Conservation (phyloP, 2,888 invertebrate genomes). For the Criorhina ranunculi region DNA sequence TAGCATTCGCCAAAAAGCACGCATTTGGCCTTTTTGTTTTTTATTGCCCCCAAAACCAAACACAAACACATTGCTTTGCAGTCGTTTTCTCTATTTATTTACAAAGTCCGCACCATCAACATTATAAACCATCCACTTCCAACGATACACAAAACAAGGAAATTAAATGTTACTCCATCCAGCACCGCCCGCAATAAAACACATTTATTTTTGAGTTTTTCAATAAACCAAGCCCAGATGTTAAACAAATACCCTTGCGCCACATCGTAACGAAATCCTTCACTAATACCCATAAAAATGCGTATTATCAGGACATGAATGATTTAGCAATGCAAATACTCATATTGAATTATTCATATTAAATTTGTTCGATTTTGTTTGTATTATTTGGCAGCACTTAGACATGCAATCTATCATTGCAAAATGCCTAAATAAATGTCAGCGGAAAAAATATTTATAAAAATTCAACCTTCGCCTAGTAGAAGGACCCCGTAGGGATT, state of each 20-base stretch:
- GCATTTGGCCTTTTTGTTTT: not conserved
- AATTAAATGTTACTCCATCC: slow-evolving; percentile 19
- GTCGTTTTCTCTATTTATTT: slow-evolving; percentile 2
- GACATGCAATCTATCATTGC: slow-evolving; percentile 59
- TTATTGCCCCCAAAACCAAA: not conserved
- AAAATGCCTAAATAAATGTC: slow-evolving; percentile 58
- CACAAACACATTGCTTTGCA: not conserved
- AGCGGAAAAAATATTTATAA: slow-evolving; percentile 38
- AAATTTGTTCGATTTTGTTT: slow-evolving; percentile 47
- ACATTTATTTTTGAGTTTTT: slow-evolving; percentile 9
- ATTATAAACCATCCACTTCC: slow-evolving; percentile 18
- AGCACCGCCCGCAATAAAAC: slow-evolving; percentile 18
- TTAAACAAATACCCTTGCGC: slow-evolving; percentile 29
- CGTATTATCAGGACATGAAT: slow-evolving; percentile 46
- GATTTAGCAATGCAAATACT: slow-evolving; percentile 68
- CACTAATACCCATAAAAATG: slow-evolving; percentile 24
- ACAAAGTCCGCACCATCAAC: not conserved
- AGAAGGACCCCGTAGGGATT: slow-evolving; percentile 41
- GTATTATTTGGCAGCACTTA: slow-evolving; percentile 58
- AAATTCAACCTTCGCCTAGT: slow-evolving; percentile 35
- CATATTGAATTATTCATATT: slow-evolving; percentile 71
- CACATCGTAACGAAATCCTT: not conserved
- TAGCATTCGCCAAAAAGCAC: not conserved
- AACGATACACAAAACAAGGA: slow-evolving; percentile 12
- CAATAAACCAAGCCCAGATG: not conserved